Conservation (phyloP, 2,113 vertebrate species). For the Manacus vitellinus region DNA sequence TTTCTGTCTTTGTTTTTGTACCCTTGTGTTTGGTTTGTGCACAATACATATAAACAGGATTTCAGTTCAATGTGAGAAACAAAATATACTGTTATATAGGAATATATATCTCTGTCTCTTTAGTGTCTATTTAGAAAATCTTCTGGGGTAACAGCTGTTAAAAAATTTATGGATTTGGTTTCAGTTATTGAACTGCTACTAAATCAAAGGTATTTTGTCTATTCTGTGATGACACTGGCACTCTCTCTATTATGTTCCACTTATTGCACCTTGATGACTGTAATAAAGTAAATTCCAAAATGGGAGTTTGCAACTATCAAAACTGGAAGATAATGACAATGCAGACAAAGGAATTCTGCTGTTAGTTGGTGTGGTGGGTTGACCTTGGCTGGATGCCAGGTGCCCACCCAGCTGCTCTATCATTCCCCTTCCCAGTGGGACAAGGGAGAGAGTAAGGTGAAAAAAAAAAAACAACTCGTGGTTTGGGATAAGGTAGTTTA, state of each 20-base stretch:
- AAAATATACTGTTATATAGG: not conserved
- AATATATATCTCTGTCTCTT: slow-evolving; percentile 4
- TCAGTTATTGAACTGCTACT: slow-evolving; percentile 17
- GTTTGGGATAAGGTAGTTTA: too few species aligned
- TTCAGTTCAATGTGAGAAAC: not conserved
- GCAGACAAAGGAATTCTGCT: not conserved
- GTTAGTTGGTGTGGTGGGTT: not conserved
- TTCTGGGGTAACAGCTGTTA: not conserved
- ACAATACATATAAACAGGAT: not conserved
- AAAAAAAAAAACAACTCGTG: too few species aligned
- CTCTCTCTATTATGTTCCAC: not conserved
- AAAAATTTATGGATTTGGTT: not conserved
- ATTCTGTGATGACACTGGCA: not conserved
- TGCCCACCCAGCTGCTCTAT: too few species aligned
- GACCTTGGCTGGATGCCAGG: too few species aligned
- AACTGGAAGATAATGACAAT: not conserved
- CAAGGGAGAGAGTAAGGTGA: too few species aligned
- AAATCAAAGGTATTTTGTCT: not conserved
- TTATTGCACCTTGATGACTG: not conserved
- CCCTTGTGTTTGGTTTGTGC: not conserved
- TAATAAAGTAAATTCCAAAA: not conserved
- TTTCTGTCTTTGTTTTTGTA: not conserved
- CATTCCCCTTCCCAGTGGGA: too few species aligned
- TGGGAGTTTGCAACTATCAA: not conserved
- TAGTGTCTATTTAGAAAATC: not conserved